Base-by-base conservation (phyloP, 37 sponge, comb jelly and placozoan genomes). In the Aplysina aerophoba region DNA sequence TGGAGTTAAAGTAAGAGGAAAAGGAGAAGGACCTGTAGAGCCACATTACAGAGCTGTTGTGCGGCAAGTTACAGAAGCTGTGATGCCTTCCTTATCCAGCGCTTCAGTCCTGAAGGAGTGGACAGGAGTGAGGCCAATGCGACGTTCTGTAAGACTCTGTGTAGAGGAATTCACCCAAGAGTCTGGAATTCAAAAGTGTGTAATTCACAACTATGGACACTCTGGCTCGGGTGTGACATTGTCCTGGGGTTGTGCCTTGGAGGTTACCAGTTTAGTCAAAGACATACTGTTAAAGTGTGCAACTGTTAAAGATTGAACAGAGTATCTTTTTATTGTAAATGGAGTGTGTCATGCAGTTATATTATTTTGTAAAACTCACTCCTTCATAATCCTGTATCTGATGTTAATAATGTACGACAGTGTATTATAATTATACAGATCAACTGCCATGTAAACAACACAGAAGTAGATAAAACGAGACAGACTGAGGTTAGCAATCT, bases 131-230 rank as follows among this genome's bases (percentile, higher is more conserved):
- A 35, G 90, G 16, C 90, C 90, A 14, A 15, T 73, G 66, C 33
- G 90, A 38, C 19, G 66, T 20, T 50, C 30, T 15, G 83, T 86
- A 0, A 35, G 90, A 0, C 60, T 90, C 36, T 86, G 68, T 38
- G 35, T 73, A 15, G 90, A 90, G 36, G 54, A 64, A 14, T 4
- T 62, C 63, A 44, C 50, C 8, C 3, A 44, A 11, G 50, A 44
- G 8, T 44, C 50, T 44, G 50, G 50, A 8, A 11, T 8, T 44
- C 50, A 62, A 1, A 62, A 8, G 27, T 62, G 27, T 25, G 27
- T 89, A 33, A 60, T 89, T 28, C 89, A 89, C 55, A 77, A 78
- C 62, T 89, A 89, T 59, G 89, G 89, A 0, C 85, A 89, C 56
- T 84, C 80, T 20, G 82, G 86, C 14, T 33, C 35, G 17, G 90